A percentile compares a stretch with the other conserved stretches of the same genome.
These are phyloP conservation scores for Phoronis australis DNA, from an alignment of 2,888 invertebrate genomes.

Conservation along the genomic window DNA sequence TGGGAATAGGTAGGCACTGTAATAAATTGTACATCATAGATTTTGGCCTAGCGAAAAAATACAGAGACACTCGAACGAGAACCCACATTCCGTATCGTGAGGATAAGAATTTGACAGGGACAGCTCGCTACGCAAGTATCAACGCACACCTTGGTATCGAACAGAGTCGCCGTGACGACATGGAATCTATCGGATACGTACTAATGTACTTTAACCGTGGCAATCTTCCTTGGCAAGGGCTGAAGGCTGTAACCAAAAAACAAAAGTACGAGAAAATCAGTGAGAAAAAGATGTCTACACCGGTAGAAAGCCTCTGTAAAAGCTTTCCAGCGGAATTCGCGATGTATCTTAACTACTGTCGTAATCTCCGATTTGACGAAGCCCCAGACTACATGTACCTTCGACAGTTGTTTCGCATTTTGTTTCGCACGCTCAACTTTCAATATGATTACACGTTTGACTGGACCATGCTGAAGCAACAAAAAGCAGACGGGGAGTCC, in stretches of 20 bases:
- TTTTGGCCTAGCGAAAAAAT: constrained; percentile 99
- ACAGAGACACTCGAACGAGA: constrained; percentile 84
- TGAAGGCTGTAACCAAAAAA: constrained; percentile 94
- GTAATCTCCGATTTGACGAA: constrained; percentile 96
- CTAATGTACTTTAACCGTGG: constrained; percentile 97
- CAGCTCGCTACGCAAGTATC: constrained; percentile 86
- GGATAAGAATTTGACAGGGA: constrained; percentile 53
- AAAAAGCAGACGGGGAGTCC: too few relatives aligned
- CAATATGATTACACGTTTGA: constrained; percentile 99
- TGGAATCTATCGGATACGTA: constrained; percentile 98
- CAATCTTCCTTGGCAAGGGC: constrained; percentile 93
- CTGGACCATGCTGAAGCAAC: constrained; percentile 99
- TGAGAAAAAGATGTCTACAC: constrained; percentile 99
- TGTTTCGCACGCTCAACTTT: constrained; percentile 98
- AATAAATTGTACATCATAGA: constrained; percentile 81
- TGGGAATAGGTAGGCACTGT: constrained; percentile 55
- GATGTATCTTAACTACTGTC: constrained; percentile 99
- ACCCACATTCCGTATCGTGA: constrained; percentile 82
- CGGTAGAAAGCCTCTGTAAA: constrained; percentile 96
- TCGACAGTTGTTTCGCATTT: constrained; percentile 94
- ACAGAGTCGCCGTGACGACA: constrained; percentile 96
- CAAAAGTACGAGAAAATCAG: constrained; percentile 99
- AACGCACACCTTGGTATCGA: constrained; percentile 99
- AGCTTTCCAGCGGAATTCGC: constrained; percentile 99
- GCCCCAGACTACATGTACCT: constrained; percentile 99